Percentiles rank a stretch among this genome's conserved stretches.
Conservation (phyloP, 2,113 vertebrate species). For the Archilochus colubris region DNA sequence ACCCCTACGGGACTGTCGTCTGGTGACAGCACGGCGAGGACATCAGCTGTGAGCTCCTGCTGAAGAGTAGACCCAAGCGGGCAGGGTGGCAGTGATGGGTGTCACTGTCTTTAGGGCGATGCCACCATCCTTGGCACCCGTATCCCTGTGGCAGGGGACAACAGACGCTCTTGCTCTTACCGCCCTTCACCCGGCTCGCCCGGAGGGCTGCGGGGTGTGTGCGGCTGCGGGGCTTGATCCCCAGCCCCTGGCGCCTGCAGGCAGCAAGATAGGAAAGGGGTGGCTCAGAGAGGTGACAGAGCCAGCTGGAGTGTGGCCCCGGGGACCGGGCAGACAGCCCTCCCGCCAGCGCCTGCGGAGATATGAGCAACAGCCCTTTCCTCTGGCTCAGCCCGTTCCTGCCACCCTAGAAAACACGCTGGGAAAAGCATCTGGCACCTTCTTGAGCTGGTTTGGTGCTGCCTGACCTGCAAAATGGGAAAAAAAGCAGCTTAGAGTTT, state of each 20-base stretch:
- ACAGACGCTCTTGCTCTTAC: accelerated
- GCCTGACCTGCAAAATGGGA: background rate
- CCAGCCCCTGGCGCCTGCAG: background rate
- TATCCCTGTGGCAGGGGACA: background rate
- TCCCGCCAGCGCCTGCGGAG: background rate
- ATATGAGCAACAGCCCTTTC: background rate
- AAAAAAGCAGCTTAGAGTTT: background rate
- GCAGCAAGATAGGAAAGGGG: background rate
- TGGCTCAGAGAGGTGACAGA: accelerated
- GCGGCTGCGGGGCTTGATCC: background rate
- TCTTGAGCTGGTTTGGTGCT: background rate
- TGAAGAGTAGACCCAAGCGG: background rate
- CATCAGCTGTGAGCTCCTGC: accelerated
- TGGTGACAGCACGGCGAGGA: accelerated
- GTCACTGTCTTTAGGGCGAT: background rate
- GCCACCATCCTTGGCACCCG: background rate
- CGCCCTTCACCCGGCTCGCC: background rate
- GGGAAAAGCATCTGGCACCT: background rate
- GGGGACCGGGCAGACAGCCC: background rate
- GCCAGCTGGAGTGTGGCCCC: background rate
- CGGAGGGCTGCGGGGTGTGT: background rate
- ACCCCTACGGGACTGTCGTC: no score
- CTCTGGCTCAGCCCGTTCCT: background rate
- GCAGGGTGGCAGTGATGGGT: background rate
- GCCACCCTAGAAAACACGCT: background rate